phyloP scores from a whole-genome alignment of 2,797 vertebrate genomes.

The Gymnoscopelus microlampas region DNA sequence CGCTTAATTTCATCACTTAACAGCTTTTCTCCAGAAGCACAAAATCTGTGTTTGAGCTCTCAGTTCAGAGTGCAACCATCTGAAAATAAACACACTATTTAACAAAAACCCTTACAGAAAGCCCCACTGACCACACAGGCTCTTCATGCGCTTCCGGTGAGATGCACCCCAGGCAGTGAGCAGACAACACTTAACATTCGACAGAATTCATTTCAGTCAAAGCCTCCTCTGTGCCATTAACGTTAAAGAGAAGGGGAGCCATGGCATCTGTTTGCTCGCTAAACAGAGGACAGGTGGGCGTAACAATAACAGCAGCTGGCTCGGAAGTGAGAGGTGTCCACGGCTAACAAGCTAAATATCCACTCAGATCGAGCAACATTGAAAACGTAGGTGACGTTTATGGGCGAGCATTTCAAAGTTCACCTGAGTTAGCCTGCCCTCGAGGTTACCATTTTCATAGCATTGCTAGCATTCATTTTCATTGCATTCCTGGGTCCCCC shows the following conservation, averaged over 20 bases:
- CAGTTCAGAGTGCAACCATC: slow-evolving; percentile 24
- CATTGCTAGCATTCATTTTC: too few relatives aligned
- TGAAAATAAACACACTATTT: neutral
- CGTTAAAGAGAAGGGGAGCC: slow-evolving; percentile 20
- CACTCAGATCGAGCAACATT: slow-evolving; percentile 33
- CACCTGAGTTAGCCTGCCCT: too few relatives aligned
- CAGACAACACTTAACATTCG: slow-evolving; percentile 19
- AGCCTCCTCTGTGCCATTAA: slow-evolving; percentile 30
- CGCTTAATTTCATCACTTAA: too few relatives aligned
- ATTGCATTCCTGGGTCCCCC: too few relatives aligned
- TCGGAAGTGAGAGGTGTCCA: slow-evolving; percentile 51
- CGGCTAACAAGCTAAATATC: slow-evolving; percentile 44
- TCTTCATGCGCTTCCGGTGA: slow-evolving; percentile 15
- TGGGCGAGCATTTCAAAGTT: neutral
- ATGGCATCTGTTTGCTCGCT: slow-evolving; percentile 48
- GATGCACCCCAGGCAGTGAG: slow-evolving; percentile 9
- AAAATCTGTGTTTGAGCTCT: neutral
- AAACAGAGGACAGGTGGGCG: slow-evolving; percentile 54
- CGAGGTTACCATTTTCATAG: too few relatives aligned
- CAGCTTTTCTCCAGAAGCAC: too few relatives aligned
- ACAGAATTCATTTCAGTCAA: slow-evolving; percentile 32
- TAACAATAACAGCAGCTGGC: slow-evolving; percentile 70
- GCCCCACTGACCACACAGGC: slow-evolving; percentile 8
- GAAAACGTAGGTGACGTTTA: neutral
- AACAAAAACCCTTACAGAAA: too few relatives aligned